A percentile compares a stretch with the other conserved stretches of the same genome.
Evolutionary conservation across 2,888 invertebrate genomes (phyloP).

Genomic region (Ochropacha duplaris): DNA sequence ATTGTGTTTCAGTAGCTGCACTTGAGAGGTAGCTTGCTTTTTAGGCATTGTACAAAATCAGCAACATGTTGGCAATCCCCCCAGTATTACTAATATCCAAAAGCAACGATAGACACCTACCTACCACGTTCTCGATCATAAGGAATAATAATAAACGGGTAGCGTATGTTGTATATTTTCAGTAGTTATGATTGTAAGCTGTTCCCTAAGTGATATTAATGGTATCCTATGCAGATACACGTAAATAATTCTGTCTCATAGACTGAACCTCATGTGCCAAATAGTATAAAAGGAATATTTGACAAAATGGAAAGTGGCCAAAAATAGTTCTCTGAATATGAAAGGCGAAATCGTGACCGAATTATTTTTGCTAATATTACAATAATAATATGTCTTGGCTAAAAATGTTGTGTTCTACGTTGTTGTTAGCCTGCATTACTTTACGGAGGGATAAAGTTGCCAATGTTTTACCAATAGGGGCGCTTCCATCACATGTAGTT

Average conservation of each 20-base stretch:
- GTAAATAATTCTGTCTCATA: slow-evolving; percentile 23
- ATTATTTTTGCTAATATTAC: slow-evolving; percentile 19
- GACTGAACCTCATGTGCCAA: slow-evolving; percentile 12
- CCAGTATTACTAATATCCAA: no score
- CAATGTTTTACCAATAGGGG: no score
- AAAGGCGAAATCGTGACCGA: slow-evolving; percentile 24
- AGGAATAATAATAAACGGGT: no score
- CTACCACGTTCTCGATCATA: no score
- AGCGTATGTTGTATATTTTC: no score
- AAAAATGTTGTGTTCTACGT: not conserved
- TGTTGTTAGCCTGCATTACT: not conserved
- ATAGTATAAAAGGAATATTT: not conserved
- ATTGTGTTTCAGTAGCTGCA: no score
- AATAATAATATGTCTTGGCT: slow-evolving; percentile 27
- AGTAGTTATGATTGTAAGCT: not conserved
- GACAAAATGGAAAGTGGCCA: slow-evolving; percentile 52
- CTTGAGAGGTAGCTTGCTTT: no score
- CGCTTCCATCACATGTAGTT: no score
- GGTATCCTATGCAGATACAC: slow-evolving; percentile 12
- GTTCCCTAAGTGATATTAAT: no score
- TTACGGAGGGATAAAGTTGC: not conserved
- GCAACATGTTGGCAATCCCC: no score
- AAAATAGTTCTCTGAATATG: slow-evolving; percentile 31
- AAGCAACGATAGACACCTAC: no score
- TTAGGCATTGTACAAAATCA: no score